Conservation (phyloP, 2,797 vertebrate species). For the Artibeus lituratus region DNA sequence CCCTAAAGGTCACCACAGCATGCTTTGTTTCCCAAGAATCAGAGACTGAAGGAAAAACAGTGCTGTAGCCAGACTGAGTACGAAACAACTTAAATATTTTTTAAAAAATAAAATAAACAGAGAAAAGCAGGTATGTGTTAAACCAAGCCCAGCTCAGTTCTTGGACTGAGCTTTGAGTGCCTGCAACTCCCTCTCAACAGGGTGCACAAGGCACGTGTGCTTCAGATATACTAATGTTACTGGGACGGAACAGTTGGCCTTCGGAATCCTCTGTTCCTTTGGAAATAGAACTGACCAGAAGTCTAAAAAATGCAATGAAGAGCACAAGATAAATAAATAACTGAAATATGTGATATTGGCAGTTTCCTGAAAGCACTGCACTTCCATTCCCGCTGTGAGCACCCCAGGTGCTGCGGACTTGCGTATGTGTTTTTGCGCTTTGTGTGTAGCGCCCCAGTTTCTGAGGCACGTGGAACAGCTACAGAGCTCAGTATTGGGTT, state of each 20-base stretch:
- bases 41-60: neutral
- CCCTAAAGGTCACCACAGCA: neutral
- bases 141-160: neutral
- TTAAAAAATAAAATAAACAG: neutral
- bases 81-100: neutral
- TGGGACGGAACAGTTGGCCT: neutral
- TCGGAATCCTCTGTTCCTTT: neutral
- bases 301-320: neutral
- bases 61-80: neutral
- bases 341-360: neutral
- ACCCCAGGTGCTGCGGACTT: neutral
- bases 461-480: neutral
- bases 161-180: neutral
- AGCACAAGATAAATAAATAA: neutral
- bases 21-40: neutral
- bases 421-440: neutral
- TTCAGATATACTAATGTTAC: neutral
- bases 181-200: neutral
- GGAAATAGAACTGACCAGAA: neutral
- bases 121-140: neutral
- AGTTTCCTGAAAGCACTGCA: neutral
- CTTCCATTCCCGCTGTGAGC: neutral
- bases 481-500: neutral
- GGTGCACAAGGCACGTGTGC: neutral
- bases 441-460: neutral